Evolutionary conservation across 2,797 vertebrate genomes (phyloP).

Genomic region (Hephaestus fuliginosus): DNA sequence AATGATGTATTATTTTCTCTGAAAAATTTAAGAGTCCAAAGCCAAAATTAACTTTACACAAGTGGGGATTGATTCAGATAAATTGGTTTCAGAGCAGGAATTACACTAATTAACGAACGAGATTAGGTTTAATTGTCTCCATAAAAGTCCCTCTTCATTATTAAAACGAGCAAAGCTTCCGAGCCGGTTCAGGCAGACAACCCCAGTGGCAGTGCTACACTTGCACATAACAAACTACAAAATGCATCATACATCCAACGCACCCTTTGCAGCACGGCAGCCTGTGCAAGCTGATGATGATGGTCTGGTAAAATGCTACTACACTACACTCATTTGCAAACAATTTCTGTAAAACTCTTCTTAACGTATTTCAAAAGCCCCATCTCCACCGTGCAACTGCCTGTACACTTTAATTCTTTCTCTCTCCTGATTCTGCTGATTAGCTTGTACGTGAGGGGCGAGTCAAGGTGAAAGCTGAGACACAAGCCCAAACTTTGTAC

Average conservation of each 20-base stretch:
- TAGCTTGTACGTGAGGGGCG: neutral
- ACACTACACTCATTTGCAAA: conserved; percentile 6
- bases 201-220: neutral
- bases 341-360: neutral
- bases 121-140: conserved; percentile 67
- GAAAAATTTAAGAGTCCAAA: conserved; percentile 19
- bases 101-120: conserved; percentile 67
- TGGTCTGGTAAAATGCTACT: neutral
- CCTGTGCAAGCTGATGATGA: neutral
- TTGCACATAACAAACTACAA: neutral
- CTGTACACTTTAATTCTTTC: neutral
- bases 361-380: neutral
- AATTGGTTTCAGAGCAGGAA: conserved; percentile 56
- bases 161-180: conserved; percentile 34
- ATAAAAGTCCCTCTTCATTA: conserved; percentile 49
- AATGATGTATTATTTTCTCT: conserved; percentile 39
- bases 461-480: neutral
- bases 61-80: conserved; percentile 48
- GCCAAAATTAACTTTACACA: conserved; percentile 54
- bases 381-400: neutral
- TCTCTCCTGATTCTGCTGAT: neutral
- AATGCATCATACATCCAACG: neutral
- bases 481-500: neutral
- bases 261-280: neutral
- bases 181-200: conserved; percentile 21